Base-by-base conservation (phyloP, 2,888 invertebrate genomes). In the Cantharis flavilabris region DNA sequence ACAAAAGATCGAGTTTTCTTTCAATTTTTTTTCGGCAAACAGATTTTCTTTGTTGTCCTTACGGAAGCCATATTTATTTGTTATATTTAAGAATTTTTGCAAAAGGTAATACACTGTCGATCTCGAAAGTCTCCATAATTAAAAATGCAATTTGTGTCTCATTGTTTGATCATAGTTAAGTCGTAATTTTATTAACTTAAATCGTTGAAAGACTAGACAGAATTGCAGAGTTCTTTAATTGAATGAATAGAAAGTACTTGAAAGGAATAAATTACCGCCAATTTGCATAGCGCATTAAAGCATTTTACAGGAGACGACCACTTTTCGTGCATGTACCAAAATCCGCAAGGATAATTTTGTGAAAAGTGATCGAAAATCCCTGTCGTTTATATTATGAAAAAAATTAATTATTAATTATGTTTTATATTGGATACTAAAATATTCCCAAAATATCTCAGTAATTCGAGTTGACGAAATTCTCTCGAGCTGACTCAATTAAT, bases 191-290 rank as follows among this genome's bases (percentile, higher is more conserved):
- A 64, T 64, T 20, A 64, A 18, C 64, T 64, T 20, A 64, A 64
- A 64, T 18, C 20, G 18, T 64, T 18, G 13, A 64, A 16, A 23
- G 64, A 23, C 13, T 20, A 18, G 65, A 26, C 14, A 67, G 65
- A 67, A 23, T 67, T 67, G 20, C n/a, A 67, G 65, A 67, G 26
- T 67, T 23, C 65, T 67, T 67, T 67, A 67, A 67, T 67, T 67
- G 65, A 67, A 67, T 14, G 65, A 67, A 67, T 67, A 67, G 65
- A 67, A 67, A 67, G 65, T 67, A 67, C 26, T 67, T 67, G 65
- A 67, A 67, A 67, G 65, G 65, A 67, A 67, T 67, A 67, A 67
- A 16, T 67, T 67, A 18, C 65, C n/a, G 20, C 9, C n/a, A 7
- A 67, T 67, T 67, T 67, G 65, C 65, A 67, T 67, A 67, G 26